Evolutionary conservation across 2,797 vertebrate genomes (phyloP).

Genomic region (Kryptolebias ocellatus): DNA sequence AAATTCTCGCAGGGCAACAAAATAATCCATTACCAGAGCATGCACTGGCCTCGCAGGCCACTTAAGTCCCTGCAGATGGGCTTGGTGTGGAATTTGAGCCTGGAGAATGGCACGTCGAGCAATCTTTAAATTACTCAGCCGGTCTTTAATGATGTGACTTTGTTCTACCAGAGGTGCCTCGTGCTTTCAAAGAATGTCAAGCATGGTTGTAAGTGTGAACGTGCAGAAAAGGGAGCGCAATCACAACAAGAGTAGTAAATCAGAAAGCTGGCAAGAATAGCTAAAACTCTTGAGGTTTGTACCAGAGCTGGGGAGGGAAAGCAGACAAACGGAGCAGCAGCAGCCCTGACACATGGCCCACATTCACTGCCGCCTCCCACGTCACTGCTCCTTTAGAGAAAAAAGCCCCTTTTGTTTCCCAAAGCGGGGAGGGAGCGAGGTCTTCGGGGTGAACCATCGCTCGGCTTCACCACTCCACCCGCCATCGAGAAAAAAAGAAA

Average conservation of each 20-base stretch:
- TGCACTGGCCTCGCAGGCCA: slow-evolving; percentile 11
- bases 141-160: slow-evolving; percentile 26
- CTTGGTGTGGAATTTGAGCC: slow-evolving; percentile 36
- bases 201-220: slow-evolving; percentile 25
- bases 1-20: slow-evolving; percentile 32
- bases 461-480: slow-evolving; percentile 65
- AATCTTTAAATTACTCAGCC: slow-evolving; percentile 44
- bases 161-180: slow-evolving; percentile 6
- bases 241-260: slow-evolving; percentile 4
- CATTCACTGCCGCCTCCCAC: slow-evolving; percentile 78
- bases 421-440: slow-evolving; percentile 63
- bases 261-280: slow-evolving; percentile 14
- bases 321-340: slow-evolving; percentile 64
- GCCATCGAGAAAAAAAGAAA: slow-evolving; percentile 39
- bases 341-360: slow-evolving; percentile 79
- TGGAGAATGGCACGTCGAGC: slow-evolving; percentile 30
- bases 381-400: slow-evolving; percentile 74
- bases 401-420: slow-evolving; percentile 75
- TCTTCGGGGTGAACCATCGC: slow-evolving; percentile 73
- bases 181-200: slow-evolving; percentile 40
- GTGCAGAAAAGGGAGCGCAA: background rate
- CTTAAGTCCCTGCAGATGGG: slow-evolving; percentile 32
- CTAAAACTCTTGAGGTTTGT: slow-evolving; percentile 37
- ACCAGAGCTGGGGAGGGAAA: slow-evolving; percentile 40
- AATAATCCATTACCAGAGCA: slow-evolving; percentile 34